These are phyloP conservation scores for Neosalanx taihuensis DNA, from an alignment of 2,797 vertebrate species.

Conservation along the genomic window DNA sequence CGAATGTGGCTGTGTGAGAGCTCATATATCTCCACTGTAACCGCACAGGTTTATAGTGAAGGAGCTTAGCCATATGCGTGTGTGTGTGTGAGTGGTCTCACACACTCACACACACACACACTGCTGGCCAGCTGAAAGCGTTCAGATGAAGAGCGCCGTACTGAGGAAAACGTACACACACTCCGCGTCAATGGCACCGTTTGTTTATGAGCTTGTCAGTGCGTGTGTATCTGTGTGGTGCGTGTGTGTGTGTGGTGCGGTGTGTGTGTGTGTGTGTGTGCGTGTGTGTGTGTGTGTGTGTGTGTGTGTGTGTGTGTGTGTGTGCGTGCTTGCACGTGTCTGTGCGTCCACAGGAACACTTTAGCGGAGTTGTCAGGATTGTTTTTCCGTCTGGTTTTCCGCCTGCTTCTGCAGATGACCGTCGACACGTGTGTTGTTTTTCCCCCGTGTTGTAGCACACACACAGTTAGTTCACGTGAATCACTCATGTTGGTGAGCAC, in stretches of 20 bases:
- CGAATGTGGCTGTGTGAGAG: conserved; percentile 49
- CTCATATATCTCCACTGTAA: conserved; percentile 36
- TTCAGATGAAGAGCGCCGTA: neutral
- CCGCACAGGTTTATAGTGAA: conserved; percentile 53
- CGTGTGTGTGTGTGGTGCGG: neutral
- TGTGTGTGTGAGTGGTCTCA: no score
- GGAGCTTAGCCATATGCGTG: conserved; percentile 12
- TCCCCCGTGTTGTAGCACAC: no score
- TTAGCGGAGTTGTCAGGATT: no score
- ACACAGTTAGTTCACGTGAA: no score
- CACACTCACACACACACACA: conserved; percentile 8
- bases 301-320: neutral
- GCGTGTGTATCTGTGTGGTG: neutral
- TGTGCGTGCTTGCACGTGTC: no score
- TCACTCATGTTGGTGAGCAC: no score
- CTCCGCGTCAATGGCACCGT: neutral
- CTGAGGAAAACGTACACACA: conserved; percentile 24
- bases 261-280: neutral
- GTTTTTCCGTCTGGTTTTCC: no score
- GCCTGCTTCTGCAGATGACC: no score
- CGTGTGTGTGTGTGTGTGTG: conserved; percentile 19
- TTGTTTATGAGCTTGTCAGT: conserved; percentile 23
- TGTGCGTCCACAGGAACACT: conserved; percentile 13
- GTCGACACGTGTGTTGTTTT: no score
- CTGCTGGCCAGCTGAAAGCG: conserved; percentile 26